A percentile compares a stretch with the other conserved stretches of the same genome.
These are phyloP conservation scores for Trididemnum nubilum DNA, from an alignment of 23 tunicate genomes.

Conservation along the genomic window DNA sequence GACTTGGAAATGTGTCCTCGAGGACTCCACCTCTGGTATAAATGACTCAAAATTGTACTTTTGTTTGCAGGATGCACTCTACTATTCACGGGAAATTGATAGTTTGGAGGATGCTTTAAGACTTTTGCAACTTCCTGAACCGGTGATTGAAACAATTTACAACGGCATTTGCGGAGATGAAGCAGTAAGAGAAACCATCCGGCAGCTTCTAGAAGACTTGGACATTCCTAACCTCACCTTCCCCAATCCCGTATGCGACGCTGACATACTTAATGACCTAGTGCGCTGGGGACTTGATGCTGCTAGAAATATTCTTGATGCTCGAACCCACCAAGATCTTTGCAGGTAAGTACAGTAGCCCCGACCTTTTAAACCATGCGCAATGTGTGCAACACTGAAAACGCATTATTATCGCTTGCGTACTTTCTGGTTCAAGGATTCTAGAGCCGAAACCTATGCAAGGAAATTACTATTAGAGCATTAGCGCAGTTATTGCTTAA, in stretches of 20 bases:
- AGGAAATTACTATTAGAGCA: too few relatives aligned
- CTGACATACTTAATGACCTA: background rate
- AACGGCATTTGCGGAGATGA: background rate
- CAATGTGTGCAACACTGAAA: too few relatives aligned
- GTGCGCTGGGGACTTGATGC: background rate
- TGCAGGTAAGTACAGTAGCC: conserved; percentile 14
- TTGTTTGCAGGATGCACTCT: background rate
- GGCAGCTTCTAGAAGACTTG: background rate
- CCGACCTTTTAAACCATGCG: too few relatives aligned
- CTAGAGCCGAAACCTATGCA: too few relatives aligned
- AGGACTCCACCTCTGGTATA: too few relatives aligned
- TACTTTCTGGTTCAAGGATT: too few relatives aligned
- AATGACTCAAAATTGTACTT: too few relatives aligned
- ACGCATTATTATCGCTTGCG: too few relatives aligned
- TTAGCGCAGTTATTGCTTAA: too few relatives aligned
- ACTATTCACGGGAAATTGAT: background rate
- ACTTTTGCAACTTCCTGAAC: background rate
- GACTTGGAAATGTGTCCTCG: too few relatives aligned
- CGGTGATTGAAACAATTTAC: background rate
- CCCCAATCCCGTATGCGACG: background rate
- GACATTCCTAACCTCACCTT: background rate
- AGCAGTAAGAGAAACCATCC: background rate
- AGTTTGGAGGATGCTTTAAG: background rate
- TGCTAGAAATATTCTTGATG: background rate
- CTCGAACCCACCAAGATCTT: background rate